Evolutionary conservation across 2,888 invertebrate genomes (phyloP).

Genomic region (Blastobasis lacticolella): DNA sequence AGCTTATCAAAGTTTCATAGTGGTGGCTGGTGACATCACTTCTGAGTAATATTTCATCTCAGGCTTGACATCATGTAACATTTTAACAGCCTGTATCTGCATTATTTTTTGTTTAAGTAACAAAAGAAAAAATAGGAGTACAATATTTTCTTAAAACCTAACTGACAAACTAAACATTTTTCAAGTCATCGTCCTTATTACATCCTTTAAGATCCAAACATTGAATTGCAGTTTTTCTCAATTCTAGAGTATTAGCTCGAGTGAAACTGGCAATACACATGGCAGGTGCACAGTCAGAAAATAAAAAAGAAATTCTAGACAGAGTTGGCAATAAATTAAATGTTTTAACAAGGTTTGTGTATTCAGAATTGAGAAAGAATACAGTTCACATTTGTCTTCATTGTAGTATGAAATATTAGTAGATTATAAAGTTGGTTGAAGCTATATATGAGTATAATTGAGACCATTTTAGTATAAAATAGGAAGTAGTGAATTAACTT

Average conservation of each 20-base stretch:
- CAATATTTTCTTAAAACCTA: no score
- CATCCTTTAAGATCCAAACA: no score
- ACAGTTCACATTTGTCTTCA: background rate
- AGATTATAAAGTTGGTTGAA: background rate
- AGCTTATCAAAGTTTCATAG: no score
- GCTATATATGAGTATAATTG: background rate
- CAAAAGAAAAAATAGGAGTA: no score
- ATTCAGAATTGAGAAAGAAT: constrained; percentile 48
- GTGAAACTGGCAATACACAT: constrained; percentile 27
- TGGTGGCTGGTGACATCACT: no score
- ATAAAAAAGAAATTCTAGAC: constrained; percentile 43
- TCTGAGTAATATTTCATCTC: no score
- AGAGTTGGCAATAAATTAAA: constrained; percentile 34
- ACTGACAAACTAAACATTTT: no score
- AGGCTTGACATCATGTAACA: no score
- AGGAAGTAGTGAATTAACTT: no score
- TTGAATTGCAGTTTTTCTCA: constrained; percentile 34
- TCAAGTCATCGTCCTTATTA: no score
- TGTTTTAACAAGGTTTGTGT: constrained; percentile 53
- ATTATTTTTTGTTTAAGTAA: no score
- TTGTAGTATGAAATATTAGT: background rate
- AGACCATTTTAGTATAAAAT: background rate
- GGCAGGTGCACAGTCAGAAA: constrained; percentile 13
- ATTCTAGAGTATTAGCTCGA: constrained; percentile 47
- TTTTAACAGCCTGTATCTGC: no score